These are phyloP conservation scores for Ophion slaviceki DNA, from an alignment of 2,888 invertebrate species.

Conservation along the genomic window DNA sequence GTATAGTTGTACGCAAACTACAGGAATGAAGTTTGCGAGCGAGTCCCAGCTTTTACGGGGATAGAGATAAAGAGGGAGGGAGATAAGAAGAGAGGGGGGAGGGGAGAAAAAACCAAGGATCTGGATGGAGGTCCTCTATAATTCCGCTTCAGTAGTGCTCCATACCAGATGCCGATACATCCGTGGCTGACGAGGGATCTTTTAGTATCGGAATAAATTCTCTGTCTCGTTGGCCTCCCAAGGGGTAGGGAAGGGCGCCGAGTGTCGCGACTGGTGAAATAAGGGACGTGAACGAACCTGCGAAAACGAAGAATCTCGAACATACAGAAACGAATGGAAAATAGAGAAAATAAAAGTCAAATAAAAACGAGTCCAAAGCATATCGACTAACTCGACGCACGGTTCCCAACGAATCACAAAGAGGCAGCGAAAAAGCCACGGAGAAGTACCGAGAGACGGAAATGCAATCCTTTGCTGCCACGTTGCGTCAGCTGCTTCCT, in stretches of 20 bases:
- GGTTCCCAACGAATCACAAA: not conserved
- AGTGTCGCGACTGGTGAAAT: constrained; percentile 16
- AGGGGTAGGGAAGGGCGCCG: not conserved
- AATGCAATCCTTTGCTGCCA: constrained; percentile 20
- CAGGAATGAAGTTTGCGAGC: constrained; percentile 13
- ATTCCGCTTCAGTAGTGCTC: constrained; percentile 28
- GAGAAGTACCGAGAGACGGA: constrained; percentile 9
- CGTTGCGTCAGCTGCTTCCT: constrained; percentile 31
- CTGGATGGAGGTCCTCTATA: constrained; percentile 36
- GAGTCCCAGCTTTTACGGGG: constrained; percentile 13
- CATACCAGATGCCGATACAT: constrained; percentile 47
- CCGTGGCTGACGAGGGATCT: constrained; percentile 49
- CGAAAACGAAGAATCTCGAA: not conserved
- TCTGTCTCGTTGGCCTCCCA: constrained; percentile 55
- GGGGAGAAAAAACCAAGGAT: constrained; percentile 2
- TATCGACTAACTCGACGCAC: constrained; percentile 7
- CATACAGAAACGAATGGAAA: not conserved
- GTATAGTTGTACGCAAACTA: constrained; percentile 45
- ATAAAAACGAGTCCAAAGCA: constrained; percentile 5
- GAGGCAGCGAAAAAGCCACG: constrained; percentile 11
- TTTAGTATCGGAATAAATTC: constrained; percentile 68
- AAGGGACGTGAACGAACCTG: not conserved
- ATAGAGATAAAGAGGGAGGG: not conserved
- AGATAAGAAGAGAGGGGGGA: constrained; percentile 20
- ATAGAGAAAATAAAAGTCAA: not conserved